Conservation (phyloP, 2,888 invertebrate genomes). For the Tinea semifulvella region DNA sequence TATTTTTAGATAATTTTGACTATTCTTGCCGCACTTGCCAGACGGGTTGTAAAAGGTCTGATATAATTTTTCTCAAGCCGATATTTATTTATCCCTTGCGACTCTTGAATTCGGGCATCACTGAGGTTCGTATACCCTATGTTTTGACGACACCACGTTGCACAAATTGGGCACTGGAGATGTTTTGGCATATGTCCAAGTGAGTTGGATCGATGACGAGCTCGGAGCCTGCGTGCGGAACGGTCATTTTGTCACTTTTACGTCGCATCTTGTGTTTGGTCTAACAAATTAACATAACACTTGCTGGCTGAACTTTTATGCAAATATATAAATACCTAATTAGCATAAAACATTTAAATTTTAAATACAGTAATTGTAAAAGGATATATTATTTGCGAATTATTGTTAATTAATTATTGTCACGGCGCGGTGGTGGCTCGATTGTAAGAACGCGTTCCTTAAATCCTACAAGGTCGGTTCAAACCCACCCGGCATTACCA, state of each 20-base stretch:
- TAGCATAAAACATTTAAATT: too few species aligned
- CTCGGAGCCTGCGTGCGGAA: slow-evolving; percentile 11
- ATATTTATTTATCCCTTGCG: not conserved
- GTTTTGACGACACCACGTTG: slow-evolving; percentile 18
- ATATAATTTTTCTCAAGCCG: not conserved
- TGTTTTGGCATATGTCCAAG: slow-evolving; percentile 52
- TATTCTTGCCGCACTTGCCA: too few species aligned
- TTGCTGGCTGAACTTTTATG: not conserved
- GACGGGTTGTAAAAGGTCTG: too few species aligned
- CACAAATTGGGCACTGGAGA: slow-evolving; percentile 30
- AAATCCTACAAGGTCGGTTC: too few species aligned
- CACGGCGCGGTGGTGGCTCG: too few species aligned
- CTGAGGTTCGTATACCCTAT: slow-evolving; percentile 15
- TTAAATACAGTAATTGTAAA: too few species aligned
- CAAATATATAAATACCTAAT: not conserved
- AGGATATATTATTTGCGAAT: too few species aligned
- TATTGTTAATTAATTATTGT: too few species aligned
- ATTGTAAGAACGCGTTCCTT: too few species aligned
- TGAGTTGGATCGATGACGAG: slow-evolving; percentile 48
- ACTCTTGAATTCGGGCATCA: not conserved
- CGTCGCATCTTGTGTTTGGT: not conserved
- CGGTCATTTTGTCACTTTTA: slow-evolving; percentile 8
- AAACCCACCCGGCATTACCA: too few species aligned
- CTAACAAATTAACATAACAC: not conserved
- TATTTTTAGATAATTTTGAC: too few species aligned